Evolutionary conservation across 2,113 vertebrate species (phyloP).

Genomic region (Mormyrus iriodes): DNA sequence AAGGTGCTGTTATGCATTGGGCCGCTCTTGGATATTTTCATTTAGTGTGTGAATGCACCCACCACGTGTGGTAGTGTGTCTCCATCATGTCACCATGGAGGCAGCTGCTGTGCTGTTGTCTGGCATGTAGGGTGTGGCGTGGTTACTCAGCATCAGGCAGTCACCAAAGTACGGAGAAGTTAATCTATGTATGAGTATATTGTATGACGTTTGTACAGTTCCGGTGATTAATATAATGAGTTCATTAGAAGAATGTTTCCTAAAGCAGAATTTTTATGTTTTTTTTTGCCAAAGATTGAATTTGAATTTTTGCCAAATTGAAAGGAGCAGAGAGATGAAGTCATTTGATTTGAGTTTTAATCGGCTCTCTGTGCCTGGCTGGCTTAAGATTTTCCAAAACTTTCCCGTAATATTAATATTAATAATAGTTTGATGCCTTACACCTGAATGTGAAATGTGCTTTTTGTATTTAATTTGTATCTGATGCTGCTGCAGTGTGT

Average conservation of each 20-base stretch:
- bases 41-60: neutral
- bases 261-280: neutral
- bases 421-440: neutral
- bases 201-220: neutral
- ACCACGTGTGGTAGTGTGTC: neutral
- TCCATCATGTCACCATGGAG: neutral
- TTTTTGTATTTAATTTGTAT: neutral
- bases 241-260: neutral
- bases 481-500: neutral
- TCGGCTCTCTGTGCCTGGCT: no score
- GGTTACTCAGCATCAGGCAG: no score
- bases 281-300: neutral
- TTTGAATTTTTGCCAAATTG: no score
- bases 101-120: neutral
- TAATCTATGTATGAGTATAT: neutral
- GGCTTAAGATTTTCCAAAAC: neutral
- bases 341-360: no score
- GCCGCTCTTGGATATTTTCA: neutral
- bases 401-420: neutral
- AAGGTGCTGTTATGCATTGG: no score
- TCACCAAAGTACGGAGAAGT: no score
- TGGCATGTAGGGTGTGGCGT: neutral
- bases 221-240: neutral
- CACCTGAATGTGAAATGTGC: neutral
- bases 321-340: no score